Conservation (phyloP, 2,888 invertebrate species). For the Aradus depressus region DNA sequence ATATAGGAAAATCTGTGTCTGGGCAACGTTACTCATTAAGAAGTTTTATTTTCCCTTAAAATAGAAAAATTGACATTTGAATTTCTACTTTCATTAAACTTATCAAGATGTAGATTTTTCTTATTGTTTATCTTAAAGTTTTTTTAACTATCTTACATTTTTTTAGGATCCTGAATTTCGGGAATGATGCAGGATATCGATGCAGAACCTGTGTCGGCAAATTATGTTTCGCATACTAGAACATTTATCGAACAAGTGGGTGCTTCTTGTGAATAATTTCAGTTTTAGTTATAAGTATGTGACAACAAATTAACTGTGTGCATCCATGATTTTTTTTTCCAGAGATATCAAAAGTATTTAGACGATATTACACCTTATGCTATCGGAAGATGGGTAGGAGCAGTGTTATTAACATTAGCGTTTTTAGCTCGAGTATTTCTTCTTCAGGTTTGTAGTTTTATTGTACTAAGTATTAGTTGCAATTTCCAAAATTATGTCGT, state of each 20-base stretch:
- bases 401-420: conserved; percentile 53
- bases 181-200: conserved; percentile 29
- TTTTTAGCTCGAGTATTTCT: conserved; percentile 73
- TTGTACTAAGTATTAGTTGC: conserved; percentile 7
- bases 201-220: conserved; percentile 24
- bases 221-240: conserved; percentile 26
- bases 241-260: conserved; percentile 16
- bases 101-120: not conserved
- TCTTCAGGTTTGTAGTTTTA: conserved; percentile 53
- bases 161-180: not conserved
- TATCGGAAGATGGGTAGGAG: conserved; percentile 67
- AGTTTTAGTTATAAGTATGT: not conserved
- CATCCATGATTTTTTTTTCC: conserved; percentile 24
- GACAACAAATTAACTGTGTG: not conserved
- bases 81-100: not conserved
- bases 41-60: not conserved
- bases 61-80: not conserved
- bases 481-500: too few species aligned
- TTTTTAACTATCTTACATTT: not conserved
- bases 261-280: not conserved
- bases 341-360: conserved; percentile 73
- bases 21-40: not conserved
- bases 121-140: not conserved
- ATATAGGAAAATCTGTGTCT: not conserved
- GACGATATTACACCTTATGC: conserved; percentile 79